A percentile compares a stretch with the other conserved stretches of the same genome.
Conservation (phyloP, 1,140 invertebrate species). For the Brachionus manjavacas region DNA sequence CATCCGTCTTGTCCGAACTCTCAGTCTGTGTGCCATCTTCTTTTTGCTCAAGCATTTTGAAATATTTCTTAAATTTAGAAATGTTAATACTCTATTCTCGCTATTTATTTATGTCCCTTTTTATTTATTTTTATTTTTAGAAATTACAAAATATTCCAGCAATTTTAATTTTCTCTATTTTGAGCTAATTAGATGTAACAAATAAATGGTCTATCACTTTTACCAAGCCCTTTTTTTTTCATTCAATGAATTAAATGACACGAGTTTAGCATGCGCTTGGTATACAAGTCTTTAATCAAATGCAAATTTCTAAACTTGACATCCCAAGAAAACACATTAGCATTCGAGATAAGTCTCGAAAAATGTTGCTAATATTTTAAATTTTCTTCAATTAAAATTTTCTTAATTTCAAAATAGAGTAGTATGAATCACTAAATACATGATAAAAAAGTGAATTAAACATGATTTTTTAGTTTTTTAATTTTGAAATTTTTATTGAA, state of each 20-base stretch:
- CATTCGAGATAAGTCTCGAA: neutral
- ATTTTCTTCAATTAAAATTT: neutral
- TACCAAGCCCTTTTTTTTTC: neutral
- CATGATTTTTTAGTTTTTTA: neutral
- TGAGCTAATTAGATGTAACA: neutral
- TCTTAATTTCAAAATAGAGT: neutral
- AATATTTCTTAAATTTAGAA: neutral
- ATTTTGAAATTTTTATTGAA: too few species aligned
- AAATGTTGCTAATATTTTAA: neutral
- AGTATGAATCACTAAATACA: too few species aligned
- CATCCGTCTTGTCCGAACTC: neutral
- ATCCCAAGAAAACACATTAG: too few species aligned
- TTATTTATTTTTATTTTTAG: neutral
- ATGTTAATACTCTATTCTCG: neutral
- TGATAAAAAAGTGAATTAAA: neutral
- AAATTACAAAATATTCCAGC: neutral
- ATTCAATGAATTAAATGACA: neutral
- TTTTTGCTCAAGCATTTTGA: neutral
- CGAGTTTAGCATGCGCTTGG: neutral
- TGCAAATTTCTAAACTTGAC: neutral
- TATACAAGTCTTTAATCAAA: neutral
- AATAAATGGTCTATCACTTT: neutral
- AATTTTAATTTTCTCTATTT: neutral
- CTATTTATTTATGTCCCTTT: neutral
- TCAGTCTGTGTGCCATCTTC: neutral